Conservation (phyloP, 2,113 vertebrate species). For the Ondatra zibethicus region DNA sequence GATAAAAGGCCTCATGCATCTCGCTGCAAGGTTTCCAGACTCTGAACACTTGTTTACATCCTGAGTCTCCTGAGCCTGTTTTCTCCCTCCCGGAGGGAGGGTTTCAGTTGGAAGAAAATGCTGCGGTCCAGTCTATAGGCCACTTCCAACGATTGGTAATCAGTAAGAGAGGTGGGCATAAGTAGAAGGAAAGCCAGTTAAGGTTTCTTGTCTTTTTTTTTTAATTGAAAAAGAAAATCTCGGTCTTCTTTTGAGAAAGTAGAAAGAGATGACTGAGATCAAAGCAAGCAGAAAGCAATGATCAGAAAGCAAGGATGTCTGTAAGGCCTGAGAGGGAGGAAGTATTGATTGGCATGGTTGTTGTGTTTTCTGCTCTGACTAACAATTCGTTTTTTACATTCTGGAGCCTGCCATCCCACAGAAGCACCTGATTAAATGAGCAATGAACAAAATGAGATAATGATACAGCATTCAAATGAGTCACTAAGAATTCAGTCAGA, state of each 20-base stretch:
- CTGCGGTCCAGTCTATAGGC: background rate
- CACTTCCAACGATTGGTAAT: background rate
- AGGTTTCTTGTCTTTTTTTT: background rate
- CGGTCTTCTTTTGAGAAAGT: constrained; percentile 15
- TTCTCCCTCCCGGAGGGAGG: background rate
- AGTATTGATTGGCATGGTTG: constrained; percentile 64
- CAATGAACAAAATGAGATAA: constrained; percentile 75
- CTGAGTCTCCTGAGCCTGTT: background rate
- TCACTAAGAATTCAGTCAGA: constrained; percentile 62
- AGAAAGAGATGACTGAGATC: background rate
- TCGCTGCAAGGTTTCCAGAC: background rate
- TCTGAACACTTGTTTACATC: background rate
- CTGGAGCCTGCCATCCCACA: constrained; percentile 19
- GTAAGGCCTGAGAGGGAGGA: constrained; percentile 31
- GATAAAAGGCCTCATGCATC: no score
- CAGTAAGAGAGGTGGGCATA: background rate
- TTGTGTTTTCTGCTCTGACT: constrained; percentile 60
- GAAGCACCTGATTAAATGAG: constrained; percentile 70
- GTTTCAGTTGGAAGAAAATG: background rate
- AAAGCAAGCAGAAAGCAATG: constrained; percentile 55
- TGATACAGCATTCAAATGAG: constrained; percentile 66
- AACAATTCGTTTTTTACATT: constrained; percentile 61
- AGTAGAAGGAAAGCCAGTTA: constrained; percentile 35
- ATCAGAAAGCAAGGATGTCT: background rate
- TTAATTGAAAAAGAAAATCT: constrained; percentile 47